Percentiles rank a stretch among this genome's conserved stretches.
Evolutionary conservation across 2,113 vertebrate species (phyloP).

Genomic region (Phalacrocorax aristotelis): DNA sequence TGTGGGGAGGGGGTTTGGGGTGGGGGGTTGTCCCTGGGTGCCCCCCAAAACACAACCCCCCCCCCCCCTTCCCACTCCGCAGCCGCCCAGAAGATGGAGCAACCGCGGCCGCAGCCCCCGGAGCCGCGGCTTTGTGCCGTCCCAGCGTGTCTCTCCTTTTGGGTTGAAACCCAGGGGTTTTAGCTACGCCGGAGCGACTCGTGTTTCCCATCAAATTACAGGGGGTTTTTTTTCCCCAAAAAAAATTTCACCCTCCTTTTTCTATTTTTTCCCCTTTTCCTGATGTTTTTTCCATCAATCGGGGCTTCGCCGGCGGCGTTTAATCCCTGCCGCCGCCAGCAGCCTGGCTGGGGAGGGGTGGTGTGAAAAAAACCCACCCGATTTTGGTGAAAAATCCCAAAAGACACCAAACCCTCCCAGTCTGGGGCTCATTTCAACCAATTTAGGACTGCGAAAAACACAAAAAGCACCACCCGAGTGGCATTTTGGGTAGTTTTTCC

Average conservation of each 20-base stretch:
- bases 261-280: neutral
- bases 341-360: neutral
- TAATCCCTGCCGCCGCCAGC: neutral
- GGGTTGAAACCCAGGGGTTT: neutral
- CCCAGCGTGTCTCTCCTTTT: neutral
- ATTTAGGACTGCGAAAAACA: neutral
- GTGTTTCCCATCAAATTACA: neutral
- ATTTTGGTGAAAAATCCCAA: neutral
- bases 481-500: neutral
- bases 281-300: neutral
- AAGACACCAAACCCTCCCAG: neutral
- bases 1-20: neutral
- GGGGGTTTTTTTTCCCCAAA: neutral
- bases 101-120: neutral
- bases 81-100: neutral
- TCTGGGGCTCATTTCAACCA: neutral
- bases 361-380: too few relatives aligned
- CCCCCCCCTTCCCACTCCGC: too few relatives aligned
- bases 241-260: neutral
- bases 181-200: neutral
- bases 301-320: neutral
- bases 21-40: neutral
- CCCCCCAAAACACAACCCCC: neutral
- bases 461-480: neutral
- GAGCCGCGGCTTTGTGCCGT: neutral